phyloP scores from a whole-genome alignment of 2,888 invertebrate genomes.

The Eupithecia dodoneata region DNA sequence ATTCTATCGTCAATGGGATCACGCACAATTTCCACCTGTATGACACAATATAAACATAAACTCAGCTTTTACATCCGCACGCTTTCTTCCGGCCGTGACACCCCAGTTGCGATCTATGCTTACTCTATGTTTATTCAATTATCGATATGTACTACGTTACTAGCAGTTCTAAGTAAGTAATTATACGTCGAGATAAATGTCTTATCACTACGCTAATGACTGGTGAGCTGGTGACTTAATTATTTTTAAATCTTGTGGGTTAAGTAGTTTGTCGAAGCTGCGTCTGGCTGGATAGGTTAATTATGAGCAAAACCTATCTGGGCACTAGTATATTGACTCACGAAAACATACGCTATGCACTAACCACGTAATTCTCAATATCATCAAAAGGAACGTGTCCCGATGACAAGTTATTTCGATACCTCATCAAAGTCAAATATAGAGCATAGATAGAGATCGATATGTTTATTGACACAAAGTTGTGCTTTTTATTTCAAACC shows the following conservation, averaged over 20 bases:
- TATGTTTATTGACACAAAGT: no score
- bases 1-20: not conserved
- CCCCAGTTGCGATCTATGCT: conserved; percentile 75
- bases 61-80: conserved; percentile 57
- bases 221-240: not conserved
- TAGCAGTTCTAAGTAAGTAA: conserved; percentile 8
- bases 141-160: conserved; percentile 36
- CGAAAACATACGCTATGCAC: not conserved
- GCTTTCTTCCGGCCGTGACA: conserved; percentile 77
- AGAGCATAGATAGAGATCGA: not conserved
- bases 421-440: not conserved
- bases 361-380: not conserved
- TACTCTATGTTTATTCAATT: conserved; percentile 62
- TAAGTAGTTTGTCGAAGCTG: not conserved
- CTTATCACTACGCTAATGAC: not conserved
- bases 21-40: conserved; percentile 27
- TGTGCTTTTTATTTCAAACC: not conserved
- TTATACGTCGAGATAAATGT: conserved; percentile 5
- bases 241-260: not conserved
- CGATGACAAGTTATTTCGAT: not conserved
- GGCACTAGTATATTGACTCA: no score
- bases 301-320: no score
- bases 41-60: conserved; percentile 29
- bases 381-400: not conserved
- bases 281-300: not conserved